These are phyloP conservation scores for Ateles fusciceps DNA, from an alignment of 2,797 vertebrate genomes.

Conservation along the genomic window DNA sequence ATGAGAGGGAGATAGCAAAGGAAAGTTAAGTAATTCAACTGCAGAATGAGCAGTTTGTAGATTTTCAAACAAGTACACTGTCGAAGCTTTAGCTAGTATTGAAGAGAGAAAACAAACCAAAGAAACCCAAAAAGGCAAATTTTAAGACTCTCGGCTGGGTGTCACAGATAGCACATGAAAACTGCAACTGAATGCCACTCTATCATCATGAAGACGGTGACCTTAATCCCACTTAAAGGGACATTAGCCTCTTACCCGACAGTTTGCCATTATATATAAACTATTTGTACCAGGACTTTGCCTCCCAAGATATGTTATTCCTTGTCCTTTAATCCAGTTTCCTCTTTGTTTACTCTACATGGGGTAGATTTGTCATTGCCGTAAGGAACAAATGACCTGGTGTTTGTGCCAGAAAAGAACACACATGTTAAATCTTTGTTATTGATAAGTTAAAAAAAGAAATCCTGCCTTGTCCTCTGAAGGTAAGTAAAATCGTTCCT, in stretches of 20 bases:
- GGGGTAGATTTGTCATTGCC: background rate
- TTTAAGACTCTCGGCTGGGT: slow-evolving; percentile 21
- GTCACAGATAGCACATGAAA: slow-evolving; percentile 64
- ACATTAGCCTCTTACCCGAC: background rate
- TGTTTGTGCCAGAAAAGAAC: background rate
- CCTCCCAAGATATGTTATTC: background rate
- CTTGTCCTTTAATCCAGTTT: background rate
- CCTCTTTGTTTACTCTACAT: background rate
- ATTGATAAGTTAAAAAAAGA: background rate
- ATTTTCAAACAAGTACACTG: background rate
- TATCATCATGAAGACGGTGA: slow-evolving; percentile 18
- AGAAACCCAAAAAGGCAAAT: slow-evolving; percentile 3
- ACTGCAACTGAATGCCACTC: slow-evolving; percentile 53
- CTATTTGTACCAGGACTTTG: slow-evolving; percentile 17
- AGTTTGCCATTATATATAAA: slow-evolving; percentile 33
- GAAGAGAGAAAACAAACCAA: background rate
- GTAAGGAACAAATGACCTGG: background rate
- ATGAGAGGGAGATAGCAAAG: background rate
- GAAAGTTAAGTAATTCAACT: background rate
- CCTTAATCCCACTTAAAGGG: slow-evolving; percentile 55
- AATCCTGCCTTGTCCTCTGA: background rate
- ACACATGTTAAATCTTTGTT: background rate
- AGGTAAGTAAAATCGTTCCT: background rate
- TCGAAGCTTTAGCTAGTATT: background rate
- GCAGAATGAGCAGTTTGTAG: background rate